These are phyloP conservation scores for Andrena flavipes DNA, from an alignment of 2,888 invertebrate species.

Conservation along the genomic window DNA sequence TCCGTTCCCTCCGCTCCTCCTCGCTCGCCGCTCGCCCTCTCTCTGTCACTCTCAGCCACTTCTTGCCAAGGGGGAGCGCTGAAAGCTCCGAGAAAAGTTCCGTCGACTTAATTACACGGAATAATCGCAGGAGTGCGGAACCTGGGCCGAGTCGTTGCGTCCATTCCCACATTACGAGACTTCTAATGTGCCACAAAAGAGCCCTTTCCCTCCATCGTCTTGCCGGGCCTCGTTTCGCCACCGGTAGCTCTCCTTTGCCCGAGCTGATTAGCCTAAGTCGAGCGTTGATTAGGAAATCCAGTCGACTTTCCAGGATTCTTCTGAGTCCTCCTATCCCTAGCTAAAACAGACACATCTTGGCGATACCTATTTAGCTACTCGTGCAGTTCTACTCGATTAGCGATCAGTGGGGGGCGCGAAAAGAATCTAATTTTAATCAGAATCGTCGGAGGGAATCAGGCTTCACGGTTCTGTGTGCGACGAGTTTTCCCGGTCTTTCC, in stretches of 20 bases:
- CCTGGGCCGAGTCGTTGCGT: slow-evolving; percentile 66
- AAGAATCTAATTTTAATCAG: not conserved
- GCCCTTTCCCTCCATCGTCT: slow-evolving; percentile 30
- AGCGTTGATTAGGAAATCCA: slow-evolving; percentile 39
- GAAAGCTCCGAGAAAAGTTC: slow-evolving; percentile 85
- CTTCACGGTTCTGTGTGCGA: not conserved
- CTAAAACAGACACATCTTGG: no score
- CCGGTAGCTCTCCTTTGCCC: not conserved
- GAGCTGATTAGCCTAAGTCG: slow-evolving; percentile 40
- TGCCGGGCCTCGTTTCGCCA: not conserved
- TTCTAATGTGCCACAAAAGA: slow-evolving; percentile 70
- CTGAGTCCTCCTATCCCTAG: not conserved
- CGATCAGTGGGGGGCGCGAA: no score
- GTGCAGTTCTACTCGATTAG: no score
- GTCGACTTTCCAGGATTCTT: not conserved
- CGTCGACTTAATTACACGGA: slow-evolving; percentile 87
- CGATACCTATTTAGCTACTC: no score
- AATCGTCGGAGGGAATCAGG: not conserved
- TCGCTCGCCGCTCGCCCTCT: slow-evolving; percentile 3
- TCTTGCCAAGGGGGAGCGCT: slow-evolving; percentile 66
- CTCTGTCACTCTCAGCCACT: slow-evolving; percentile 33
- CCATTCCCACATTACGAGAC: slow-evolving; percentile 71
- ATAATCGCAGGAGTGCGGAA: slow-evolving; percentile 85
- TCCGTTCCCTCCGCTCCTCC: slow-evolving; percentile 44
- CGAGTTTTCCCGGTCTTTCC: not conserved